phyloP scores from a whole-genome alignment of 2,888 invertebrate genomes.

The Oscheius sp. region DNA sequence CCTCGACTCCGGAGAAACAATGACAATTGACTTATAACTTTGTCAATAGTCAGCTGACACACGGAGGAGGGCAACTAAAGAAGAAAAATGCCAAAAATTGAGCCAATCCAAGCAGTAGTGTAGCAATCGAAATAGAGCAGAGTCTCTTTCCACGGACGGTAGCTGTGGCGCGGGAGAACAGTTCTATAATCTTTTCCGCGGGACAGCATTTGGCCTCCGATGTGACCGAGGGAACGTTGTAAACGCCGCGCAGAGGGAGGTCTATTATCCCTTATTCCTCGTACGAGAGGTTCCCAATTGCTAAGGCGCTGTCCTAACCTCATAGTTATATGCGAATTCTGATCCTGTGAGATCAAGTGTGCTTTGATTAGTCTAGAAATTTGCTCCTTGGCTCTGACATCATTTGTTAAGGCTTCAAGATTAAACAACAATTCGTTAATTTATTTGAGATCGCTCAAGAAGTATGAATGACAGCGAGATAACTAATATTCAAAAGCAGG shows the following conservation, averaged over 20 bases:
- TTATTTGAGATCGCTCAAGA: conserved; percentile 17
- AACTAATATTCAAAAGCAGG: conserved; percentile 12
- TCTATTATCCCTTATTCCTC: too few species aligned
- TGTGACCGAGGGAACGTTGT: conserved; percentile 9
- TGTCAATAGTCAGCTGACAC: not conserved
- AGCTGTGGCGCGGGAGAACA: conserved; percentile 9
- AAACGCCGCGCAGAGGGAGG: conserved; percentile 11
- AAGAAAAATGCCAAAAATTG: not conserved
- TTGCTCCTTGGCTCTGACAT: too few species aligned
- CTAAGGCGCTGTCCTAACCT: too few species aligned
- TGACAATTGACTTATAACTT: not conserved
- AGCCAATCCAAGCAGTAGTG: not conserved
- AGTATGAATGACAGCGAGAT: not conserved
- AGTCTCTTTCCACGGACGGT: not conserved
- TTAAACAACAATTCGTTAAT: too few species aligned
- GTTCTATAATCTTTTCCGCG: not conserved
- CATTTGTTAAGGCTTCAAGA: too few species aligned
- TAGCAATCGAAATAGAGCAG: not conserved
- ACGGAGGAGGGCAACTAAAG: too few species aligned
- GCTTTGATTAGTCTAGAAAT: too few species aligned
- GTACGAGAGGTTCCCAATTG: too few species aligned
- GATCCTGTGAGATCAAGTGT: too few species aligned
- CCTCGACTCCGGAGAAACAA: not conserved
- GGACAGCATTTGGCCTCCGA: conserved; percentile 6
- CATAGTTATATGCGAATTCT: too few species aligned